These are phyloP conservation scores for Haliclystus octoradiatus DNA, from an alignment of 30 jellyfish, hydroid and myxozoan genomes.

Conservation along the genomic window DNA sequence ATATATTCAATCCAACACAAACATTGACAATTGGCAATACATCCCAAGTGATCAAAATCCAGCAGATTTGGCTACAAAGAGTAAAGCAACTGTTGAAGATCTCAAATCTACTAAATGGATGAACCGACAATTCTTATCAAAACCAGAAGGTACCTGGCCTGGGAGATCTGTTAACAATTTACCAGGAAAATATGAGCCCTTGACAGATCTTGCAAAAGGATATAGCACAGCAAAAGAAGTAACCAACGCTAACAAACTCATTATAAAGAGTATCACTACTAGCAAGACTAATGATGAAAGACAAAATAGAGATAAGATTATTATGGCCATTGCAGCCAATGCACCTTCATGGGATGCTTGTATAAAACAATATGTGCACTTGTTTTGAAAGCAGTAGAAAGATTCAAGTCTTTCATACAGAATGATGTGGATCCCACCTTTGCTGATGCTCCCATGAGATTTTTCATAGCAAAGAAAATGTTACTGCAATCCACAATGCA, in stretches of 20 bases:
- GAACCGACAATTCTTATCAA: neutral
- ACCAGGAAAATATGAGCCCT: neutral
- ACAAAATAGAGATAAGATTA: no score
- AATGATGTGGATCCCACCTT: no score
- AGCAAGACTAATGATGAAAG: no score
- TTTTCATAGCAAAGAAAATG: no score
- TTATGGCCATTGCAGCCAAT: no score
- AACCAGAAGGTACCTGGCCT: neutral
- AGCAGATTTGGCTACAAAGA: neutral
- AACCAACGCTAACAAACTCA: neutral
- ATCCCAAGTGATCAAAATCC: neutral
- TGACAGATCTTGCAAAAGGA: neutral
- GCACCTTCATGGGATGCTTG: no score
- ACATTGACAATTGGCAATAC: neutral
- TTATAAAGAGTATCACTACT: no score
- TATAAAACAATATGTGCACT: no score
- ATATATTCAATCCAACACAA: neutral
- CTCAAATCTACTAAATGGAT: neutral
- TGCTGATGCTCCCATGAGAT: no score
- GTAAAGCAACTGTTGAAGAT: neutral
- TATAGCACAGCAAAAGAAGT: neutral
- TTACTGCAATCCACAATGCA: no score
- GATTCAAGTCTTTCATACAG: no score
- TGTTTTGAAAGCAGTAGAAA: no score
- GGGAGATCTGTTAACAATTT: neutral